phyloP scores from a whole-genome alignment of 2,888 invertebrate genomes.

The Pheosia tremula region DNA sequence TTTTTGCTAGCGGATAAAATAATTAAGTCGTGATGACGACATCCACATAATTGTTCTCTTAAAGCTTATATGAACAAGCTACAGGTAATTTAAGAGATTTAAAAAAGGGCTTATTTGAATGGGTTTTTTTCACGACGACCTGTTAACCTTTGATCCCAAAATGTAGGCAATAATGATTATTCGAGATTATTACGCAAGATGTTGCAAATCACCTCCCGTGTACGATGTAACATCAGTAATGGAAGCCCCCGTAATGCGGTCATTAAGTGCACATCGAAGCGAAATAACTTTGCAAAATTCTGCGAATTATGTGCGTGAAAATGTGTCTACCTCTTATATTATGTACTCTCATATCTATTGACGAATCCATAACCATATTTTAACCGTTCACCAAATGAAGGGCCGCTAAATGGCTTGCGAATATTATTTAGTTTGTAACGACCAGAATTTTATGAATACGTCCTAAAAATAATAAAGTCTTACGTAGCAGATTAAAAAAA shows the following conservation, averaged over 20 bases:
- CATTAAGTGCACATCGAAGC: not conserved
- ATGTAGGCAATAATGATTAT: slow-evolving; percentile 8
- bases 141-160: slow-evolving; percentile 31
- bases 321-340: no score
- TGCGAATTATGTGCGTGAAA: not conserved
- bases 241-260: not conserved
- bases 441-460: not conserved
- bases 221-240: not conserved
- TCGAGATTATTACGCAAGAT: not conserved
- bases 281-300: not conserved
- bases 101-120: slow-evolving; percentile 16
- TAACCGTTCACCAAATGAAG: no score
- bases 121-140: slow-evolving; percentile 24
- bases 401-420: not conserved
- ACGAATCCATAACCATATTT: no score
- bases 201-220: not conserved
- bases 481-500: not conserved
- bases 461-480: not conserved
- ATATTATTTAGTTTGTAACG: not conserved
- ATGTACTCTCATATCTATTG: no score
- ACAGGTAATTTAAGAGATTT: not conserved
- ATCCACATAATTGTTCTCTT: slow-evolving; percentile 19
- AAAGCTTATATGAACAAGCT: not conserved
- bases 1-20: slow-evolving; percentile 24
- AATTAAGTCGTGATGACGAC: slow-evolving; percentile 31